Base-by-base conservation (phyloP, 2,888 invertebrate species). In the Bugulina stolonifera region DNA sequence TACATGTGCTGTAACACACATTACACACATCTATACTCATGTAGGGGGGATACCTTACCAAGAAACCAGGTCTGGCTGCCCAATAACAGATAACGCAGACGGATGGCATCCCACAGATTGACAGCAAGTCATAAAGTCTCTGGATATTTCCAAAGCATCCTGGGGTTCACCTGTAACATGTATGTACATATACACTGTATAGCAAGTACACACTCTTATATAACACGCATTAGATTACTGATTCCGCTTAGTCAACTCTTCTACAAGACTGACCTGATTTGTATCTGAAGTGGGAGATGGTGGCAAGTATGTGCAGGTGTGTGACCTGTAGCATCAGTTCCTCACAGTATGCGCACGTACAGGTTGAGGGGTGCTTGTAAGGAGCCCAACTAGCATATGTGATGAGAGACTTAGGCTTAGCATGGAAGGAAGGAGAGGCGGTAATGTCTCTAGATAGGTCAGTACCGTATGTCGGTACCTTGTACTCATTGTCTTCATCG, bases 391-490 rank as follows among this genome's bases (percentile, higher is more conserved):
- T 27, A 10, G 64, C 5, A 32, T 10, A 64, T 5, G 5, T 32
- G 23, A n/a, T 5, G 32, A n/a, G n/a, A 5, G 10, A 5, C 5
- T 32, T 32, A 14, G 5, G 2, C 32, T 29, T 10, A 3, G 22
- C 14, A 14, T 64, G 25, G 64, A 64, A 27, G 5, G 64, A 64
- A 64, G 64, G 64, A n/a, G 64, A 64, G 64, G 32, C 64, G 5
- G 64, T 34, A 3, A 14, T 5, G 34, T 64, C 64, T 43, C 10
- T 43, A 18, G 43, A 43, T 43, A 43, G 18, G 10, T 34, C 32
- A 34, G 64, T 64, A 14, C 32, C 64, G 32, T 64, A 32, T 3
- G 64, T 10, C 5, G 64, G 64, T 14, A 64, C 27, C n/a, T 64
- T 25, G n/a, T 64, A 64, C n/a, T 64, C 64, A n/a, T 27, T 10